phyloP scores from a whole-genome alignment of 2,113 vertebrate species.

The Podiceps cristatus region DNA sequence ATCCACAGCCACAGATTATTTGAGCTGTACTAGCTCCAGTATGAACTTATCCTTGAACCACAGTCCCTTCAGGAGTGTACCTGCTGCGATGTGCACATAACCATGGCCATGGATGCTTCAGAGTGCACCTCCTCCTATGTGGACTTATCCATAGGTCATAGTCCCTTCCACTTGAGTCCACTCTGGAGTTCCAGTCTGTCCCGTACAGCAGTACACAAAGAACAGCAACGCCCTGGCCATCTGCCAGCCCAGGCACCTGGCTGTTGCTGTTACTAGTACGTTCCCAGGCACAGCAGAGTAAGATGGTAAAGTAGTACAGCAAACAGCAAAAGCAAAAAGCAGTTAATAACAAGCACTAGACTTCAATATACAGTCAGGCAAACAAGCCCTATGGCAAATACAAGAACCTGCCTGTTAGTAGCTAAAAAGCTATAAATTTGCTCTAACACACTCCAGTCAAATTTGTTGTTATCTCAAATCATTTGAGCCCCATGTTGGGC shows the following conservation, averaged over 20 bases:
- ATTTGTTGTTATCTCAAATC: not conserved
- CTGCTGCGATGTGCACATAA: not conserved
- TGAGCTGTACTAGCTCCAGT: fast-evolving
- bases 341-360: not conserved
- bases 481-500: fast-evolving
- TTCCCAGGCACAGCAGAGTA: not conserved
- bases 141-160: not conserved
- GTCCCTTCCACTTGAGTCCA: not conserved
- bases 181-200: not conserved
- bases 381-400: not conserved
- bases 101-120: not conserved
- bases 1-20: not conserved
- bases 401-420: not conserved
- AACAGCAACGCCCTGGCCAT: not conserved
- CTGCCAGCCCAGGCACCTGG: fast-evolving
- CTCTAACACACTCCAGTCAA: not conserved
- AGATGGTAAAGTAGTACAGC: not conserved
- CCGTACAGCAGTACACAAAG: fast-evolving
- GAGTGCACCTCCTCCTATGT: not conserved
- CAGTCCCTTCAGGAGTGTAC: not conserved
- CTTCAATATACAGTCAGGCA: not conserved
- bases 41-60: not conserved
- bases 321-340: not conserved
- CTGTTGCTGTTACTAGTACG: fast-evolving
- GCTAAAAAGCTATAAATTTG: not conserved